A percentile compares a stretch with the other conserved stretches of the same genome.
Evolutionary conservation across 2,113 vertebrate genomes (phyloP).

Genomic region (Terrapene triunguis): DNA sequence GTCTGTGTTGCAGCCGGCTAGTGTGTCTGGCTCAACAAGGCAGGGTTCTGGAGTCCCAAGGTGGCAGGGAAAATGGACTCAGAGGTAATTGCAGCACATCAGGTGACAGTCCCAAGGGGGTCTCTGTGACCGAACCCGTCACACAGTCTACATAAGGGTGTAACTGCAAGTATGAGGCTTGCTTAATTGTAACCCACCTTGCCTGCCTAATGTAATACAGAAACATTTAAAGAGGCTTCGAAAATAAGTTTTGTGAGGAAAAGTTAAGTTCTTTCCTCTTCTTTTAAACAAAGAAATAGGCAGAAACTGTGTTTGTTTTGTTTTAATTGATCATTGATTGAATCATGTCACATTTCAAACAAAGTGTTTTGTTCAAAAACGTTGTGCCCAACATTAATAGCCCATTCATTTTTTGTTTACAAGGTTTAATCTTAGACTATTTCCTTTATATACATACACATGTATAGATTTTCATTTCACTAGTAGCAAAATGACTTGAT

Average conservation of each 20-base stretch:
- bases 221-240: not conserved
- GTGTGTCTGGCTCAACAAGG: too few species aligned
- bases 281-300: slow-evolving; percentile 9
- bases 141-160: too few species aligned
- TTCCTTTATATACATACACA: slow-evolving; percentile 65
- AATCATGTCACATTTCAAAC: slow-evolving; percentile 65
- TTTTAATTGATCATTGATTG: slow-evolving; percentile 68
- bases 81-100: too few species aligned
- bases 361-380: slow-evolving; percentile 61
- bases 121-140: too few species aligned
- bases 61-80: too few species aligned
- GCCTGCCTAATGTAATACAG: not conserved
- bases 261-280: not conserved
- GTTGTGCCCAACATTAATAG: slow-evolving; percentile 61
- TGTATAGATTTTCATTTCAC: slow-evolving; percentile 52
- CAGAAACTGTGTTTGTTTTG: slow-evolving; percentile 22
- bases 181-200: not conserved
- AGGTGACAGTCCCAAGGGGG: too few species aligned
- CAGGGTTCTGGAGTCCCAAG: too few species aligned
- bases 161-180: not conserved
- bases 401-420: slow-evolving; percentile 51
- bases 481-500: slow-evolving; percentile 61
- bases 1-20: too few species aligned
- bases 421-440: slow-evolving; percentile 43
- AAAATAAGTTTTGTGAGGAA: not conserved